Conservation (phyloP, 2,797 vertebrate genomes). For the Acanthurus tractus region DNA sequence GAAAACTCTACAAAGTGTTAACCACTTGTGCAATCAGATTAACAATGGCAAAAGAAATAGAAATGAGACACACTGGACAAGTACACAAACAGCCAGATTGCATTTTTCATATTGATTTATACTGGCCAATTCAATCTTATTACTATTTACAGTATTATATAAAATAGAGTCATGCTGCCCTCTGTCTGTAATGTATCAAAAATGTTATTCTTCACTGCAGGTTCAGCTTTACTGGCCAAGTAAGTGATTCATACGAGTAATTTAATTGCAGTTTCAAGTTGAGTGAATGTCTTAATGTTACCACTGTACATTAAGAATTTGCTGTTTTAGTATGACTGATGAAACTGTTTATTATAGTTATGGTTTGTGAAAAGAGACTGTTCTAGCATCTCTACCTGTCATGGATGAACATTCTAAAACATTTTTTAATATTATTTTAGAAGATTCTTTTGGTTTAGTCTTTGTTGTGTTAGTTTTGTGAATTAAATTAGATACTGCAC, state of each 20-base stretch:
- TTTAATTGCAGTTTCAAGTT: not conserved
- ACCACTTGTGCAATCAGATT: not conserved
- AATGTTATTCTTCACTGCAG: not conserved
- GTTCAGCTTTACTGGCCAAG: not conserved
- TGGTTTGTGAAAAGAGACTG: not conserved
- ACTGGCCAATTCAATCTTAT: conserved; percentile 16
- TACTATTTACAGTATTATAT: not conserved
- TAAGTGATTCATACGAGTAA: not conserved
- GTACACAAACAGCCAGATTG: not conserved
- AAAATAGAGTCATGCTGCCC: conserved; percentile 78
- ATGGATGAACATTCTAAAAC: not conserved
- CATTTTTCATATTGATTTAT: conserved; percentile 33
- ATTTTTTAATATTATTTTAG: too few species aligned
- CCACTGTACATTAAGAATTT: not conserved
- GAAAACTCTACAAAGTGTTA: not conserved
- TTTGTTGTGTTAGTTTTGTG: not conserved
- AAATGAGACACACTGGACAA: not conserved
- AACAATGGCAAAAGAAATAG: not conserved
- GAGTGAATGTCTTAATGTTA: not conserved
- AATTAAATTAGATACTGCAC: not conserved
- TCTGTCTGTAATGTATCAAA: conserved; percentile 67
- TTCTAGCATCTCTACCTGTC: not conserved
- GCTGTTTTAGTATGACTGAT: too few species aligned
- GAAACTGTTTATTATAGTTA: not conserved
- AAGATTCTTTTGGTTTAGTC: too few species aligned